Conservation (phyloP, 2,113 vertebrate species). For the Cyprinodon tularosa region DNA sequence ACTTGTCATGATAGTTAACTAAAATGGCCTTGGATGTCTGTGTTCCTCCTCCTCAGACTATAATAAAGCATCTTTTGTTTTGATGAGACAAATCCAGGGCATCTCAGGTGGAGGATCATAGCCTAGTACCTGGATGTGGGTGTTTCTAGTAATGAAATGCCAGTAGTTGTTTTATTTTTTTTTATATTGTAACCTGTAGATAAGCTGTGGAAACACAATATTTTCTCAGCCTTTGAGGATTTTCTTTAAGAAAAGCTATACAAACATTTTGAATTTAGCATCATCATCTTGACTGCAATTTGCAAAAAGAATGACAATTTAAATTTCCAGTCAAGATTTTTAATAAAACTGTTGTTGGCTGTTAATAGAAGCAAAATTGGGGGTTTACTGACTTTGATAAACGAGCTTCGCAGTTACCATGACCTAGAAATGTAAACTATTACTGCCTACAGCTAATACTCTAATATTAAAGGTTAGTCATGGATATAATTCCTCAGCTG, state of each 20-base stretch:
- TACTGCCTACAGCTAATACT: slow-evolving; percentile 61
- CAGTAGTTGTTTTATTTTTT: slow-evolving; percentile 41
- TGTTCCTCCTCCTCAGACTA: slow-evolving; percentile 47
- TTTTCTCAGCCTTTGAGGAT: not conserved
- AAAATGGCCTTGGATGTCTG: slow-evolving; percentile 30
- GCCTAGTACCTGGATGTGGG: slow-evolving; percentile 27
- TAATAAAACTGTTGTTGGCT: slow-evolving; percentile 48
- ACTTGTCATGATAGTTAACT: slow-evolving; percentile 56
- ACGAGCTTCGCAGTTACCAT: slow-evolving; percentile 45
- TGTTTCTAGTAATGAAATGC: slow-evolving; percentile 51
- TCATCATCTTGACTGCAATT: slow-evolving; percentile 50
- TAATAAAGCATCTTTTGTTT: slow-evolving; percentile 66
- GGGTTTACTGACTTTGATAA: slow-evolving; percentile 45
- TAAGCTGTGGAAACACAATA: slow-evolving; percentile 59
- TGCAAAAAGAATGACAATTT: slow-evolving; percentile 39
- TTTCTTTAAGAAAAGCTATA: not conserved
- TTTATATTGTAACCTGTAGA: slow-evolving; percentile 68
- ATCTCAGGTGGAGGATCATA: slow-evolving; percentile 41
- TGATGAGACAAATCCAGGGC: slow-evolving; percentile 50
- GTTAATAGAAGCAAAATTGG: slow-evolving; percentile 51
- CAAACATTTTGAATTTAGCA: slow-evolving; percentile 19
- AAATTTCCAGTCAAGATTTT: slow-evolving; percentile 23
- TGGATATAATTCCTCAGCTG: slow-evolving; percentile 62
- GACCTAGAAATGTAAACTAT: slow-evolving; percentile 69
- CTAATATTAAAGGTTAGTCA: slow-evolving; percentile 67